phyloP scores from a whole-genome alignment of 2,797 vertebrate genomes.

The Chaunax sp. region DNA sequence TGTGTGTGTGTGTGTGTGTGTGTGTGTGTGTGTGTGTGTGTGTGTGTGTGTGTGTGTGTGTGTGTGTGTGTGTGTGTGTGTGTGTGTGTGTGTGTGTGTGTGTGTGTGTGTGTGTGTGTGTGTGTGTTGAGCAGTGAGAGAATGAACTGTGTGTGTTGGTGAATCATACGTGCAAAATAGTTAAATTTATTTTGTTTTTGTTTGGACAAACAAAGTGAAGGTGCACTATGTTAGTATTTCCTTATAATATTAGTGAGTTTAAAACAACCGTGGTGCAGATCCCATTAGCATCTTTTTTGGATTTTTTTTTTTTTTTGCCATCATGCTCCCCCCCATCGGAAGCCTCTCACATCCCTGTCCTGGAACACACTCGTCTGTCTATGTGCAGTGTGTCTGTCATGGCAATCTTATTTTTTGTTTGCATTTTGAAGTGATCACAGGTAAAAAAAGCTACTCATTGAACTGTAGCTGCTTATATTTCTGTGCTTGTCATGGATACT shows the following conservation, averaged over 20 bases:
- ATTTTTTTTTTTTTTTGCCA: conserved; percentile 40
- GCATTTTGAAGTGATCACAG: conserved; percentile 1
- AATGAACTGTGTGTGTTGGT: conserved; percentile 5
- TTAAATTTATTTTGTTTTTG: conserved; percentile 6
- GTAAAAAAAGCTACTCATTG: conserved; percentile 20
- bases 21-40: too few relatives aligned
- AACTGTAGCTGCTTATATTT: conserved; percentile 37
- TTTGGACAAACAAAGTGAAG: conserved; percentile 50
- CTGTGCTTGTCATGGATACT: conserved; percentile 19
- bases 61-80: too few relatives aligned
- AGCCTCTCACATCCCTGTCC: conserved; percentile 33
- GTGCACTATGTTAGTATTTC: conserved; percentile 41
- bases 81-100: not conserved
- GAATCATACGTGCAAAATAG: conserved; percentile 1
- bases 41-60: not conserved
- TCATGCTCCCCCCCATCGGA: conserved; percentile 17
- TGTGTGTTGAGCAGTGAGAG: conserved; percentile 22
- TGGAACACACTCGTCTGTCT: conserved; percentile 39
- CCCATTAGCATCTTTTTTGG: conserved; percentile 30
- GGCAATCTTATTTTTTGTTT: conserved; percentile 27
- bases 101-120: too few relatives aligned
- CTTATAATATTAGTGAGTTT: conserved; percentile 33
- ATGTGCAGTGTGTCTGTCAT: conserved; percentile 28
- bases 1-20: not conserved
- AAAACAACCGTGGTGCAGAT: conserved; percentile 33